Conservation (phyloP, 2,888 invertebrate genomes). For the Rhynchonema sp. region DNA sequence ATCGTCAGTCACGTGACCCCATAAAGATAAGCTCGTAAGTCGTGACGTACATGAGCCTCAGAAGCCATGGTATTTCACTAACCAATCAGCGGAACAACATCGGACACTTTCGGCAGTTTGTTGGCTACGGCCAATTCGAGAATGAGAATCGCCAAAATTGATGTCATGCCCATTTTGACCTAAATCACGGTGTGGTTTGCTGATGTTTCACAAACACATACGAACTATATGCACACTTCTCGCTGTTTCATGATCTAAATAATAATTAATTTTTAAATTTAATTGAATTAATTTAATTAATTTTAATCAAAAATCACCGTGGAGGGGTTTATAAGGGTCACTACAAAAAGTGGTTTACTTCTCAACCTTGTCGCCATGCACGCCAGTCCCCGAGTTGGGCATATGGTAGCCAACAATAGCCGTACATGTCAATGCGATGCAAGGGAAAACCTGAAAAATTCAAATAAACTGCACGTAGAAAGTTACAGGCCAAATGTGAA, state of each 20-base stretch:
- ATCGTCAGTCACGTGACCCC: no score
- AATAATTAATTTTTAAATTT: no score
- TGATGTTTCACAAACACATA: neutral
- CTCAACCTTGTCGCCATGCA: slow-evolving; percentile 7
- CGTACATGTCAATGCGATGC: slow-evolving; percentile 1
- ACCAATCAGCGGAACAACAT: slow-evolving; percentile 6
- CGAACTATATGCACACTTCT: neutral
- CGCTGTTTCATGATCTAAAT: neutral
- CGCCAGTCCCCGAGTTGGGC: slow-evolving; percentile 6
- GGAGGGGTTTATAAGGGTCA: no score
- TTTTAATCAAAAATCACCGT: no score
- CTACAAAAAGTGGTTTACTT: no score
- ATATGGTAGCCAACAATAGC: slow-evolving; percentile 7
- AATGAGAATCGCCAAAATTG: slow-evolving; percentile 7
- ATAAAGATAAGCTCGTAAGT: no score
- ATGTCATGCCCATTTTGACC: slow-evolving; percentile 7
- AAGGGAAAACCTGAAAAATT: slow-evolving; percentile 3
- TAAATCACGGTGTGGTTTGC: neutral
- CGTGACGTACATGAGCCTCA: no score
- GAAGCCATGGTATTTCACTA: no score
- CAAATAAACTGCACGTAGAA: neutral
- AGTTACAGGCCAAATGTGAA: neutral
- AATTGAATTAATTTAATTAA: no score
- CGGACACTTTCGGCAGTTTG: slow-evolving; percentile 7
- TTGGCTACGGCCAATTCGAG: slow-evolving; percentile 5